These are phyloP conservation scores for Ophioninae sp. DNA, from an alignment of 2,888 invertebrate genomes.

Conservation along the genomic window DNA sequence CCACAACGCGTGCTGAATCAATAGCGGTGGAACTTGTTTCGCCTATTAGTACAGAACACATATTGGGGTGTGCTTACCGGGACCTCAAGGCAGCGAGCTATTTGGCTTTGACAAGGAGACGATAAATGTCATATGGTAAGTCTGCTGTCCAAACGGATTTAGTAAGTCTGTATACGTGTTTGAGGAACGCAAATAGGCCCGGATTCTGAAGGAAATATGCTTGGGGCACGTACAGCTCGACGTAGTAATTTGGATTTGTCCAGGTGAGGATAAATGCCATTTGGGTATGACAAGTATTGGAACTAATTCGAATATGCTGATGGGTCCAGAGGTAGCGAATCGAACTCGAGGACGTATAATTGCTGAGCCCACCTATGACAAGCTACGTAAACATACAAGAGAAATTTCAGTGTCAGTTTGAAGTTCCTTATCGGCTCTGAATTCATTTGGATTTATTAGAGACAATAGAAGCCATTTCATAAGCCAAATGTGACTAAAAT, in stretches of 20 bases:
- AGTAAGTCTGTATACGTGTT: background rate
- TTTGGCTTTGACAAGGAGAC: background rate
- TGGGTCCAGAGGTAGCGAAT: background rate
- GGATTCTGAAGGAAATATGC: background rate
- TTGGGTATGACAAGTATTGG: background rate
- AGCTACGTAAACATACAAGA: background rate
- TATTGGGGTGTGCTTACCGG: background rate
- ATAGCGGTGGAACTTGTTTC: slow-evolving; percentile 15
- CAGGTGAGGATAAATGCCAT: background rate
- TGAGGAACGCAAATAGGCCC: background rate
- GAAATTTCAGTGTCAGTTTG: background rate
- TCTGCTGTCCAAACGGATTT: background rate
- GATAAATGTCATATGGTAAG: background rate
- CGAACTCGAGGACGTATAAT: background rate
- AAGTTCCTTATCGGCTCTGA: background rate
- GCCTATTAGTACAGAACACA: background rate
- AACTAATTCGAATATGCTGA: background rate
- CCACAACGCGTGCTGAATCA: slow-evolving; percentile 5
- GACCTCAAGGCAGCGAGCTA: background rate
- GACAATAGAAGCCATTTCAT: background rate
- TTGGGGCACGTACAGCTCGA: background rate
- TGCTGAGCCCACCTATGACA: background rate
- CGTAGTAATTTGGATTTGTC: background rate
- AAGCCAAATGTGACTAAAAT: background rate
- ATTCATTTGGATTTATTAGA: background rate